These are phyloP conservation scores for Rhagoletis zephyria DNA, from an alignment of 1,140 invertebrate genomes.

Conservation along the genomic window DNA sequence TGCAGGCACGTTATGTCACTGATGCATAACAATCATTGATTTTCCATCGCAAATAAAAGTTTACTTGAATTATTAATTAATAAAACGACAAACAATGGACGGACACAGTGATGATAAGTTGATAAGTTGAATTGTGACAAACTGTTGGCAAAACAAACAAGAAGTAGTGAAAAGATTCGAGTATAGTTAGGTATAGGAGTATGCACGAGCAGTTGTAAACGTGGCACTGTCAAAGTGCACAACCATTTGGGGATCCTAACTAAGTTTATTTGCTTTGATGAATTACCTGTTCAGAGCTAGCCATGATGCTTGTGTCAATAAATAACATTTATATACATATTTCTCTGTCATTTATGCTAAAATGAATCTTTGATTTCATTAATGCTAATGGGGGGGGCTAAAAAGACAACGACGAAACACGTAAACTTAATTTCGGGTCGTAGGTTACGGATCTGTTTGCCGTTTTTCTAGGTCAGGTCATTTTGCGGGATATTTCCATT, in stretches of 20 bases:
- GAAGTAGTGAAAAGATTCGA: neutral
- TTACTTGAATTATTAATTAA: slow-evolving; percentile 39
- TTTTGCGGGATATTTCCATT: too few relatives aligned
- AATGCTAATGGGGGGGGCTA: too few relatives aligned
- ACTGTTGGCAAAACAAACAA: neutral
- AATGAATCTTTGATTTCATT: too few relatives aligned
- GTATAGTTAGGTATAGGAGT: neutral
- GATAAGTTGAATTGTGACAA: slow-evolving; percentile 30
- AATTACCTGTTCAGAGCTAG: too few relatives aligned
- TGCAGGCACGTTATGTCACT: too few relatives aligned
- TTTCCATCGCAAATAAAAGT: slow-evolving; percentile 23
- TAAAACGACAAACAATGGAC: slow-evolving; percentile 7
- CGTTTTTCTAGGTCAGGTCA: too few relatives aligned
- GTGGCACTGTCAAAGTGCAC: neutral
- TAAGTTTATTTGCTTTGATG: neutral
- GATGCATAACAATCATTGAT: slow-evolving; percentile 1
- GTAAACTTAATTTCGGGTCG: too few relatives aligned
- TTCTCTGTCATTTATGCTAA: too few relatives aligned
- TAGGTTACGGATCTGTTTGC: too few relatives aligned
- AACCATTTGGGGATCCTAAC: neutral
- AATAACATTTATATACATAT: too few relatives aligned
- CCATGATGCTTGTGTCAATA: too few relatives aligned
- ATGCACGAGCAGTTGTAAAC: neutral
- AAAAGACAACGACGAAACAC: too few relatives aligned
- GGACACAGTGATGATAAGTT: slow-evolving; percentile 18